Evolutionary conservation across 2,888 invertebrate genomes (phyloP).

Genomic region (Auanema freiburgensis): DNA sequence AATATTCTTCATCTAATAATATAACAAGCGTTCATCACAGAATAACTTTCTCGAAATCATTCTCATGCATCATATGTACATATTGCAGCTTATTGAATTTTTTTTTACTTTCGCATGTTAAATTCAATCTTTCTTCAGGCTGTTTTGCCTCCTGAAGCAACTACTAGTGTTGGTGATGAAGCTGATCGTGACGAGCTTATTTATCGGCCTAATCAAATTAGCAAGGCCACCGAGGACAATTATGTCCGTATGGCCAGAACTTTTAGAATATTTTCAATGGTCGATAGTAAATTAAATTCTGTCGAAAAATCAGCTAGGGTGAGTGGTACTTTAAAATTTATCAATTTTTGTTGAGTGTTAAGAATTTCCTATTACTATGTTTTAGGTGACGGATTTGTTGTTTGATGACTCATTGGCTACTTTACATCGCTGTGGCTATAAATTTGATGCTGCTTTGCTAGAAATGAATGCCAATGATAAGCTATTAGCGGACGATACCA

Average conservation of each 20-base stretch:
- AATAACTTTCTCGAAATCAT: no score
- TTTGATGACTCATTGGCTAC: conserved; percentile 56
- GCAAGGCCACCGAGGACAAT: conserved; percentile 40
- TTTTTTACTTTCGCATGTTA: no score
- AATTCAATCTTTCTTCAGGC: conserved; percentile 38
- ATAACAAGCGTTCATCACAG: no score
- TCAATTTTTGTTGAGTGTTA: not conserved
- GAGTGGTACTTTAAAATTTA: conserved; percentile 10
- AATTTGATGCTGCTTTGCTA: conserved; percentile 87
- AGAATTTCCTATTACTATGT: not conserved
- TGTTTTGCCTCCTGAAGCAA: conserved; percentile 39
- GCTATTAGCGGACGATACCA: conserved; percentile 46
- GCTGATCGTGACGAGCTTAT: conserved; percentile 59
- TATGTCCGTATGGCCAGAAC: conserved; percentile 44
- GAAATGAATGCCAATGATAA: conserved; percentile 48
- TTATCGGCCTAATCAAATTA: conserved; percentile 53
- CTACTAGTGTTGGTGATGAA: conserved; percentile 52
- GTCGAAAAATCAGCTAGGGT: conserved; percentile 49
- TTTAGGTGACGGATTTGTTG: conserved; percentile 50
- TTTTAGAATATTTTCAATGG: conserved; percentile 48
- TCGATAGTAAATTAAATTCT: conserved; percentile 42
- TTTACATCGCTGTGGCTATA: conserved; percentile 91
- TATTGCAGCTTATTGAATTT: no score
- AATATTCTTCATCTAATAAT: no score
- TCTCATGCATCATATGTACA: no score